These are phyloP conservation scores for Acheta domesticus DNA, from an alignment of 2,888 invertebrate genomes.

Conservation along the genomic window DNA sequence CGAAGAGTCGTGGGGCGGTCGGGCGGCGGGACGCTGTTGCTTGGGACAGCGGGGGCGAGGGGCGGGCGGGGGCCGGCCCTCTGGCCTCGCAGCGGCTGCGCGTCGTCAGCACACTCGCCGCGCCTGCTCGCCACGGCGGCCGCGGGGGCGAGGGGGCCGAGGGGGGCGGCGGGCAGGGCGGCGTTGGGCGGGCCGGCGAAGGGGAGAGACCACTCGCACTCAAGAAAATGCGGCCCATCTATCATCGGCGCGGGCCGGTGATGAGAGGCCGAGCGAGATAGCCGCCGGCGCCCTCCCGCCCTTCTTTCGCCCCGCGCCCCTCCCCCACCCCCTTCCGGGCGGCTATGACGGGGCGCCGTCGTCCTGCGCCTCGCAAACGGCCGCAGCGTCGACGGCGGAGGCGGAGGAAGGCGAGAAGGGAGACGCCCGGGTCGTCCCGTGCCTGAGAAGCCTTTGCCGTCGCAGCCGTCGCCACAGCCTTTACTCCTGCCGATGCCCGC, in stretches of 20 bases:
- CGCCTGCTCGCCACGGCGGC: neutral
- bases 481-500: too few species aligned
- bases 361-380: too few species aligned
- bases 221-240: slow-evolving; percentile 18
- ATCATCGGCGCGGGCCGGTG: slow-evolving; percentile 1
- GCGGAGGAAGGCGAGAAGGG: too few species aligned
- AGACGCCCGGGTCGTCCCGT: too few species aligned
- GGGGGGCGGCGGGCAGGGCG: neutral
- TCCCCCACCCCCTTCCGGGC: neutral
- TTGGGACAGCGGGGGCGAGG: too few species aligned
- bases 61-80: too few species aligned
- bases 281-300: neutral
- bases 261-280: slow-evolving; percentile 5
- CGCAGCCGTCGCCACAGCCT: too few species aligned
- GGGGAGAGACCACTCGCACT: neutral
- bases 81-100: neutral
- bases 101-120: neutral
- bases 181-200: neutral
- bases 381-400: too few species aligned
- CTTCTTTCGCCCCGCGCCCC: neutral
- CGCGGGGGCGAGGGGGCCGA: neutral
- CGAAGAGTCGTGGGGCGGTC: too few species aligned
- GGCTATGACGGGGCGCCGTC: too few species aligned
- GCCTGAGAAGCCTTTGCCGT: too few species aligned
- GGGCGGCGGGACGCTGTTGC: too few species aligned